A percentile compares a stretch with the other conserved stretches of the same genome.
phyloP scores from a whole-genome alignment of 1,140 invertebrate species.

The Rhopalosiphum maidis region DNA sequence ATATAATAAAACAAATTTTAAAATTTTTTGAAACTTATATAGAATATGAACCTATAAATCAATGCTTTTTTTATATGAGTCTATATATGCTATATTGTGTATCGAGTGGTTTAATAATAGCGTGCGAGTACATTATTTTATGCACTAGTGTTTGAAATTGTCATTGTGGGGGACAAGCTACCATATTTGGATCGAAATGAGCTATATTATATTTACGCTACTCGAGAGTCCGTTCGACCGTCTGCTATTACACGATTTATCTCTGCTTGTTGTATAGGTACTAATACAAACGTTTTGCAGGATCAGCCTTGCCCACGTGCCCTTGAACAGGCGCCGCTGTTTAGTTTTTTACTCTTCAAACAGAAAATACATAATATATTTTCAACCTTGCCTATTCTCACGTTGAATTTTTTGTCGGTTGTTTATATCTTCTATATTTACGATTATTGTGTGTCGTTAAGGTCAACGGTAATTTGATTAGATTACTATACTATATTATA shows the following conservation, averaged over 20 bases:
- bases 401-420: slow-evolving; percentile 19
- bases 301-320: slow-evolving; percentile 12
- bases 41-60: neutral
- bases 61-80: neutral
- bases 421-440: slow-evolving; percentile 17
- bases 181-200: slow-evolving; percentile 54
- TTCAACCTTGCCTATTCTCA: slow-evolving; percentile 47
- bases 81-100: neutral
- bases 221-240: slow-evolving; percentile 7
- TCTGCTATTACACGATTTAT: slow-evolving; percentile 10
- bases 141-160: slow-evolving; percentile 37
- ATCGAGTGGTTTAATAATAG: slow-evolving; percentile 35
- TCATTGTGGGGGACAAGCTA: slow-evolving; percentile 54
- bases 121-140: neutral
- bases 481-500: neutral
- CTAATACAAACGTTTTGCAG: slow-evolving; percentile 39
- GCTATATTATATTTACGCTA: neutral
- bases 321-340: slow-evolving; percentile 46
- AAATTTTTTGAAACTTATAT: neutral
- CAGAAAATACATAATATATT: slow-evolving; percentile 28
- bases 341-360: slow-evolving; percentile 49
- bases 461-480: slow-evolving; percentile 51
- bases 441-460: neutral
- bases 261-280: neutral
- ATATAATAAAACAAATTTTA: neutral